Evolutionary conservation across 2,113 vertebrate genomes (phyloP).

Genomic region (Labrus mixtus): DNA sequence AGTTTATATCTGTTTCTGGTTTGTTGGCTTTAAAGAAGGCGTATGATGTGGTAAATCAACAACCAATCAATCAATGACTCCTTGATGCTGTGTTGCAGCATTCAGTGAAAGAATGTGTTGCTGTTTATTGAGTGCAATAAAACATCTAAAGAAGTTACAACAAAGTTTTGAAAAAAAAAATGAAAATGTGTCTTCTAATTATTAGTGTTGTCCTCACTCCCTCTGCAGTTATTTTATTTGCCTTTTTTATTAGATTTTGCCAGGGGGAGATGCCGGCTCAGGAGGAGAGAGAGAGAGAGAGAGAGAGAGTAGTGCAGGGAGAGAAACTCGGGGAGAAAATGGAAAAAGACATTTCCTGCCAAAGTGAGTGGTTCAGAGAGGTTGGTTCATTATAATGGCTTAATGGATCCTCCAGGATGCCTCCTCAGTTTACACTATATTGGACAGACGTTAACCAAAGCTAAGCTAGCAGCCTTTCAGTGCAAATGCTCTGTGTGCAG

Average conservation of each 20-base stretch:
- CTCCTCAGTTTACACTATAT: constrained; percentile 76
- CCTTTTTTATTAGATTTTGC: constrained; percentile 68
- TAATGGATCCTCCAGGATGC: constrained; percentile 84
- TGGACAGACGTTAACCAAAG: constrained; percentile 67
- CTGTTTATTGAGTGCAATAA: background rate
- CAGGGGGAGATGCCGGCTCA: constrained; percentile 61
- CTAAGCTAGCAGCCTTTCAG: constrained; percentile 59
- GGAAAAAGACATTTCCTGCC: constrained; percentile 83
- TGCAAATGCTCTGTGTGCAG: constrained; percentile 37
- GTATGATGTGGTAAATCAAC: constrained; percentile 23
- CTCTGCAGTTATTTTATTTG: constrained; percentile 64
- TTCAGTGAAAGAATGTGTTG: background rate
- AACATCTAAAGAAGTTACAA: background rate
- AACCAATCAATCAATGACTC: background rate
- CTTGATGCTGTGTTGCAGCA: constrained; percentile 4
- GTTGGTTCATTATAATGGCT: constrained; percentile 79
- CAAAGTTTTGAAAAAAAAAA: constrained; percentile 3
- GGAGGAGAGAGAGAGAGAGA: constrained; percentile 58
- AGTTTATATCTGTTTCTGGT: constrained; percentile 39
- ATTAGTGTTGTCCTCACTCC: constrained; percentile 42
- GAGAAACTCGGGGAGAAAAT: constrained; percentile 74
- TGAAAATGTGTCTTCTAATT: constrained; percentile 25
- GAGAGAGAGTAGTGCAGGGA: constrained; percentile 63
- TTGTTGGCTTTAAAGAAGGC: constrained; percentile 36
- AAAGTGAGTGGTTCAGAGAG: constrained; percentile 80